These are phyloP conservation scores for Orchestes rusci DNA, from an alignment of 2,888 invertebrate species.

Conservation along the genomic window DNA sequence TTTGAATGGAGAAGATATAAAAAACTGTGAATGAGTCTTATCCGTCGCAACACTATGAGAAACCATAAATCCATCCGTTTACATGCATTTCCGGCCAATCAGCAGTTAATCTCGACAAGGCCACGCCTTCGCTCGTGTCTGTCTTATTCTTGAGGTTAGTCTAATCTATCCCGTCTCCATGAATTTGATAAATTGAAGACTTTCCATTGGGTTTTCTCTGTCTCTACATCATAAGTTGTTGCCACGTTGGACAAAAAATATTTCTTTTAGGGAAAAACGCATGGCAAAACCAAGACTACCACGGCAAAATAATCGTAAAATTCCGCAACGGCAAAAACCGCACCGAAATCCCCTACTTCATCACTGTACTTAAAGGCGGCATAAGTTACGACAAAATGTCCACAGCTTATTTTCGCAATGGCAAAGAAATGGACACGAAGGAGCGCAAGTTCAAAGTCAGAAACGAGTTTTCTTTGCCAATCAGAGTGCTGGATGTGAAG, in stretches of 20 bases:
- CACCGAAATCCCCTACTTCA: slow-evolving; percentile 58
- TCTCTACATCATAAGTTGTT: slow-evolving; percentile 5
- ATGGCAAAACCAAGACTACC: slow-evolving; percentile 48
- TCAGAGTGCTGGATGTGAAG: slow-evolving; percentile 66
- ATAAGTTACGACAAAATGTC: slow-evolving; percentile 50
- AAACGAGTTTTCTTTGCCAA: slow-evolving; percentile 66
- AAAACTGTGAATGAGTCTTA: too few species aligned
- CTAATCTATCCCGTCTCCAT: too few species aligned
- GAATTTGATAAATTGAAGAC: too few species aligned
- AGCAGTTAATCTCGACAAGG: too few species aligned
- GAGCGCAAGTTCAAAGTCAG: slow-evolving; percentile 51
- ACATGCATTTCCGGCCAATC: too few species aligned
- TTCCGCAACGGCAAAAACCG: slow-evolving; percentile 45
- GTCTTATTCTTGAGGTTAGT: too few species aligned
- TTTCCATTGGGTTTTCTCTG: slow-evolving; percentile 1
- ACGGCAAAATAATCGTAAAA: slow-evolving; percentile 51
- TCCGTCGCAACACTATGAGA: too few species aligned
- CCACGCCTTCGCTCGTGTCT: too few species aligned
- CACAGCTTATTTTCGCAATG: slow-evolving; percentile 46
- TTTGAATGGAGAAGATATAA: too few species aligned
- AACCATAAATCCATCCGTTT: too few species aligned
- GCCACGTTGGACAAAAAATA: not conserved
- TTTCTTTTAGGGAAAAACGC: slow-evolving; percentile 48
- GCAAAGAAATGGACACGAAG: slow-evolving; percentile 35
- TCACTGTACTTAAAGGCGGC: slow-evolving; percentile 53